Conservation (phyloP, 2,888 invertebrate genomes). For the Diloba caeruleocephala region DNA sequence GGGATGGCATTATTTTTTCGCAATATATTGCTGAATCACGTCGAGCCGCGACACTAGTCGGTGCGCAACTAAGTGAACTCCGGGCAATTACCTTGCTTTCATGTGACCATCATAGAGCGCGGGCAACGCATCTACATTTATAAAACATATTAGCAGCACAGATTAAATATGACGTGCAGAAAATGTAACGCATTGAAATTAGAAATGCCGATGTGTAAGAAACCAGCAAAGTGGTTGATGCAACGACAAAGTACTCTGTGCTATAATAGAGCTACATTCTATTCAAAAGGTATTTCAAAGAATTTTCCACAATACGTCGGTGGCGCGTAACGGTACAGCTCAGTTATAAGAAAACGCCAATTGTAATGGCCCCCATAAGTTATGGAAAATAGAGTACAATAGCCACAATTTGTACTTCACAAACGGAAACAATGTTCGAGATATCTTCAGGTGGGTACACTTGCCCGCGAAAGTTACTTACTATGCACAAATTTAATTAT, state of each 20-base stretch:
- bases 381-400: conserved; percentile 63
- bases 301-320: conserved; percentile 46
- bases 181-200: conserved; percentile 2
- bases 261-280: conserved; percentile 48
- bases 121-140: too few species aligned
- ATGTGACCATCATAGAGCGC: too few species aligned
- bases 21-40: too few species aligned
- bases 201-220: conserved; percentile 13
- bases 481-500: conserved; percentile 32
- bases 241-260: conserved; percentile 43
- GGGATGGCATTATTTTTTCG: too few species aligned
- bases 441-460: conserved; percentile 65
- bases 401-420: conserved; percentile 65
- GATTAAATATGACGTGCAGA: not conserved
- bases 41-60: too few species aligned
- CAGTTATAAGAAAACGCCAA: conserved; percentile 57
- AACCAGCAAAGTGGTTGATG: conserved; percentile 35
- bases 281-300: conserved; percentile 55
- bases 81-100: too few species aligned
- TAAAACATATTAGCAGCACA: too few species aligned
- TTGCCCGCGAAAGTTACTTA: conserved; percentile 30
- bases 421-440: conserved; percentile 63
- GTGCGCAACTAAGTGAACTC: too few species aligned
- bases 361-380: conserved; percentile 49
- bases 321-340: conserved; percentile 35